Evolutionary conservation across 2,113 vertebrate genomes (phyloP).

Genomic region (Ceuthmochares aereus): DNA sequence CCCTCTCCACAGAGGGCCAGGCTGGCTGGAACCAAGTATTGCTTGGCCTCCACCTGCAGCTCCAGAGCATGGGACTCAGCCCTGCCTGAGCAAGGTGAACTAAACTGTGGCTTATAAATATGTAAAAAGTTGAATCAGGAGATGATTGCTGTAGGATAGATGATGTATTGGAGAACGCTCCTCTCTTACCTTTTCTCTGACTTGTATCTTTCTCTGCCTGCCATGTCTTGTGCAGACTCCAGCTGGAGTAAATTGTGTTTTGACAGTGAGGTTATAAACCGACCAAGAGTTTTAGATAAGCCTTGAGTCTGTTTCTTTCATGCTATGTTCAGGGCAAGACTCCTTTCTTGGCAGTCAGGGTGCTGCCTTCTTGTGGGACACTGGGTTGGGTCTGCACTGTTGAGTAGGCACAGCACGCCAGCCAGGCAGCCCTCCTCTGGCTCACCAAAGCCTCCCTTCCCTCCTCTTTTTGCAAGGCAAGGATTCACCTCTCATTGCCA

Average conservation of each 20-base stretch:
- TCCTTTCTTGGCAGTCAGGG: fast-evolving
- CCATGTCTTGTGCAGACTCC: neutral
- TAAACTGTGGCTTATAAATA: neutral
- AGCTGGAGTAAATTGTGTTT: neutral
- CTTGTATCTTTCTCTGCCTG: neutral
- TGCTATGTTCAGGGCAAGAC: neutral
- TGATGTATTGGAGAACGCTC: neutral
- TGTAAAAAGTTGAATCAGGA: neutral
- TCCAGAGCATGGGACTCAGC: neutral
- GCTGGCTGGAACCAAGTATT: neutral
- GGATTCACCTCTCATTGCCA: neutral
- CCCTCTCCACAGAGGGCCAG: neutral
- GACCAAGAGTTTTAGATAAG: neutral
- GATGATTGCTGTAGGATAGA: neutral
- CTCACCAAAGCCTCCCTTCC: neutral
- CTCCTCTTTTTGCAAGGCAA: neutral
- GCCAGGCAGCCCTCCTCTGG: neutral
- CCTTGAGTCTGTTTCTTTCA: neutral
- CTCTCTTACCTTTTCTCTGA: neutral
- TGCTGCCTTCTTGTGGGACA: neutral
- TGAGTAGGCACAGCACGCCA: neutral
- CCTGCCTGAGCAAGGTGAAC: neutral
- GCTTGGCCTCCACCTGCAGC: neutral
- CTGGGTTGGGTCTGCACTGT: fast-evolving
- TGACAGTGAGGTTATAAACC: neutral